A percentile compares a stretch with the other conserved stretches of the same genome.
Evolutionary conservation across 2,113 vertebrate species (phyloP).

Genomic region (Okapia johnstoni): DNA sequence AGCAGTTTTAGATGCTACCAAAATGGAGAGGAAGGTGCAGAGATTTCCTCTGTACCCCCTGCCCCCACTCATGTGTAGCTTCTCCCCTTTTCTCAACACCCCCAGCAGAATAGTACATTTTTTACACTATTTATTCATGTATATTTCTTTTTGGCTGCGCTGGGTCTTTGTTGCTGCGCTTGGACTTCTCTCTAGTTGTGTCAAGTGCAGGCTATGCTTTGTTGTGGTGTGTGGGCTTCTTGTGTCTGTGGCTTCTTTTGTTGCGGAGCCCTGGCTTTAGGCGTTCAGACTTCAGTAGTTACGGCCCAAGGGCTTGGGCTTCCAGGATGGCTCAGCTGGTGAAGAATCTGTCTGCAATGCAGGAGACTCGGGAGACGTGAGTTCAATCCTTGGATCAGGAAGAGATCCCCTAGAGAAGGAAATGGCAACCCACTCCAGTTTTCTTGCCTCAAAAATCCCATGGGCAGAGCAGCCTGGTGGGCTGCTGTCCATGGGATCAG

Average conservation of each 20-base stretch:
- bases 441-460: not conserved
- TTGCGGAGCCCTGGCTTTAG: not conserved
- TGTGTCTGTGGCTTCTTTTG: not conserved
- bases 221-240: not conserved
- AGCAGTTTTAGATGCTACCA: not conserved
- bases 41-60: not conserved
- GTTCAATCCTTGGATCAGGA: not conserved
- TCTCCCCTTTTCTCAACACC: no score
- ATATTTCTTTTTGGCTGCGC: not conserved
- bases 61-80: fast-evolving
- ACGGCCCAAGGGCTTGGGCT: not conserved
- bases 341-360: not conserved
- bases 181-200: not conserved
- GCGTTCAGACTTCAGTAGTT: not conserved
- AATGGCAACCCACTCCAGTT: not conserved
- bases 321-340: not conserved
- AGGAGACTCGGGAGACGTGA: not conserved
- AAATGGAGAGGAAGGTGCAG: not conserved
- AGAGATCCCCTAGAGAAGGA: not conserved
- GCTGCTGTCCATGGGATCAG: not conserved
- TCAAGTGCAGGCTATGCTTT: not conserved
- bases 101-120: not conserved
- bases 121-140: not conserved
- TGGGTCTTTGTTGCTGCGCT: not conserved
- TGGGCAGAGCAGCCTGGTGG: not conserved